Base-by-base conservation (phyloP, 2,888 invertebrate genomes). In the Slavum lentiscoides region DNA sequence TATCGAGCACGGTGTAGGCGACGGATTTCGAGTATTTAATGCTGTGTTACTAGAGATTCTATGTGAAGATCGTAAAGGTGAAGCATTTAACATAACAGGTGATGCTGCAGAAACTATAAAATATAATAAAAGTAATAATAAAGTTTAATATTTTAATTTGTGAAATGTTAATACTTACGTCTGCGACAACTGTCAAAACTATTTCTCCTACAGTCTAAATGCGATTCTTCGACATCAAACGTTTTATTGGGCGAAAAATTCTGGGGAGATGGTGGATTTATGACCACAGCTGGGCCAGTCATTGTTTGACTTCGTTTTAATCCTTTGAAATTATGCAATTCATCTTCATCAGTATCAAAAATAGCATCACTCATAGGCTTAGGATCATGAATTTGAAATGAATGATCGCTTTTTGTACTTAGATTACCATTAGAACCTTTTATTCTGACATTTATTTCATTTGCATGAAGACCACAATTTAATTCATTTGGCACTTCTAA, bases 1-100 rank as follows among this genome's bases (percentile, higher is more conserved):
- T 23, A 89, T 88, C 30, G 89, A 88, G 30, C 89, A 85, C 84
- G 89, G 89, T 64, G 83, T 77, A 85, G 64, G 85, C 30, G 80
- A 80, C 53, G 23, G 70, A 72, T 70, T 80, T 30, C 64, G 21
- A 58, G 64, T 72, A 83, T 93, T 95, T 85, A 95, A 90, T 83
- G 95, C 91, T 85, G 95, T 95, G 82, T 96, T 95, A 86, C 95
- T 95, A 83, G 96, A 96, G 86, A 97, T 96, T 84, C 96, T 89
- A 83, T 96, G 90, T 11, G 95, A 94, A 15, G 95, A 94, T 13
- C 80, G 64, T 80, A 94, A 93, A 7, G 94, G 93, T 1, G 94
- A 94, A 85, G 91, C 91, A 83, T 91, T 92, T 39, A 92, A 81
- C 80, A 85, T 82, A 13, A 84, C 73, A 37, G 86, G 87, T 23